Percentiles rank a stretch among this genome's conserved stretches.
phyloP scores from a whole-genome alignment of 2,797 vertebrate species.

The Acropternis orthonyx region DNA sequence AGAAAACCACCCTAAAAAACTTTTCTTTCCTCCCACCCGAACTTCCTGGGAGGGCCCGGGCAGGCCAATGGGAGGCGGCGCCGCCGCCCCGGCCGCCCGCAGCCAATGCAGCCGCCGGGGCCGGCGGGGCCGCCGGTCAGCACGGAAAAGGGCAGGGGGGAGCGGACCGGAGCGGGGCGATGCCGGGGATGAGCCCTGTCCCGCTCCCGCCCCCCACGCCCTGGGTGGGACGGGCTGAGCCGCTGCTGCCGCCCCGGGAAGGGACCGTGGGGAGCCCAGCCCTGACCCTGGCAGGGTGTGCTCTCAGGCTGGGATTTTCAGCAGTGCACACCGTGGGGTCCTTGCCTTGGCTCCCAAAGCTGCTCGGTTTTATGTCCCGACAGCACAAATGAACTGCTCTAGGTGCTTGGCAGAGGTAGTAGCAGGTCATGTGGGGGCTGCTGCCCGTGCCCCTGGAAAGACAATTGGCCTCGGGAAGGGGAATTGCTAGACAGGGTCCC shows the following conservation, averaged over 20 bases:
- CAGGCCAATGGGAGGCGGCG: conserved; percentile 41
- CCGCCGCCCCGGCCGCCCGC: no score
- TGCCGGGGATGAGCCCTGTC: accelerated
- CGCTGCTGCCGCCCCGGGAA: neutral
- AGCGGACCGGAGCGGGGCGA: neutral
- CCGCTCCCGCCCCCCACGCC: neutral
- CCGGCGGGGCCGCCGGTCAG: no score
- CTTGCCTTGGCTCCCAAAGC: neutral
- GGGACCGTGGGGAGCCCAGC: neutral
- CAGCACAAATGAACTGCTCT: neutral
- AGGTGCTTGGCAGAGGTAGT: neutral
- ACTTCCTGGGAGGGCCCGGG: conserved; percentile 57
- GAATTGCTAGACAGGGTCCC: neutral
- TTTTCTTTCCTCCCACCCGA: neutral
- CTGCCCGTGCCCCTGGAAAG: accelerated
- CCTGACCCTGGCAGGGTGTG: neutral
- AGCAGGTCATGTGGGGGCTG: no score
- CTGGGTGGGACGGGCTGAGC: neutral
- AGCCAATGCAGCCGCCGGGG: no score
- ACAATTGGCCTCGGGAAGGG: neutral
- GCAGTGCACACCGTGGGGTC: neutral
- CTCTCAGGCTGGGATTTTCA: neutral
- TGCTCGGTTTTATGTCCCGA: neutral
- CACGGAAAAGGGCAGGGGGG: neutral
- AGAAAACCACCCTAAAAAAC: neutral